Base-by-base conservation (phyloP, 2,888 invertebrate species). In the Cyrtodaria siliqua region DNA sequence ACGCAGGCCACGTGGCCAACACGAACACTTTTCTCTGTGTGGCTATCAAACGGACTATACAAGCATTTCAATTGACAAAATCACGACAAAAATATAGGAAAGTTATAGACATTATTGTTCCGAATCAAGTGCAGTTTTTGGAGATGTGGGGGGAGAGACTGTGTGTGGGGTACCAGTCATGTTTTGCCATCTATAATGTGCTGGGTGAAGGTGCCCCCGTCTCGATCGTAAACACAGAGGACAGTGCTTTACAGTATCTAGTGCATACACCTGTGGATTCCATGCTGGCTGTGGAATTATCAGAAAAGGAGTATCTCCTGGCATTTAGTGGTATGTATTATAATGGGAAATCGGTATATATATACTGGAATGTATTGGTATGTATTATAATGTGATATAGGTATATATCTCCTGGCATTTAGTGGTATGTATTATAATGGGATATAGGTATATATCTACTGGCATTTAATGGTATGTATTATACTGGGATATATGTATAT, bases 1-100 rank as follows among this genome's bases (percentile, higher is more conserved):
- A 97, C 27, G 94, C 96, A 29, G 84, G 88, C 18, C 79, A 88
- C 47, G 75, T 84, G 40, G 88, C 91, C 63, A 87, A 87, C 52
- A 73, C 85, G 38, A 85, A 83, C 62, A 83, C 87, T 91, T 97
- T 97, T 90, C 95, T 99, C 89, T 98, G 98, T 85, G 97, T 98
- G 73, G 97, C 98, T 68, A 96, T 98, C 88, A 98, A 98, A 93
- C 95, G 97, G 47, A 90, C 88, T 57, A 96, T 98, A 85, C 96
- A 97, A 88, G 96, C 98, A 86, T 98, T 97, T 94, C 98, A 98
- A 95, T 96, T 99, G 82, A 98, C 97, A 50, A 95, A 98, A 87
- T 97, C 97, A 56, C 96, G 97, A 90, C 95, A 84, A 74, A 87
- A 88, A 55, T 86, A 91, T 79, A 96, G 96, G 90, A 95, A 97